Evolutionary conservation across 2,888 invertebrate species (phyloP), one percentile per base, ranked within the genome.

Genomic region (Achlya flavicornis): DNA sequence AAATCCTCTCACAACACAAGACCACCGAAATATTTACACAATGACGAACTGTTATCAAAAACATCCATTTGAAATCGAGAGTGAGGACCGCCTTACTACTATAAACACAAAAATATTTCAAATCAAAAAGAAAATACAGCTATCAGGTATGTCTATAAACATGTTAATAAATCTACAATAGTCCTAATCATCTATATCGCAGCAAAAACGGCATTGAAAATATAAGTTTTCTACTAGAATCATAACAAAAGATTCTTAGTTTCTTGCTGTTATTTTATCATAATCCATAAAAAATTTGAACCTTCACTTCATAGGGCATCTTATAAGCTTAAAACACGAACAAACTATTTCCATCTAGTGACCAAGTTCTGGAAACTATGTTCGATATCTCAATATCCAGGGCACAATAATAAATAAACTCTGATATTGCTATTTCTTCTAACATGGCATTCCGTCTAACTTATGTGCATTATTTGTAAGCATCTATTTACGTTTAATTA

Each of bases 81-180:
- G 87, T 7, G 94, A 94, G 61, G 95, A 95, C 67, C 94, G 92
- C 58, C 86, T 96, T 57, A 94, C 94, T 32, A 94, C 94, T 63
- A 94, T 96, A 62, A 97, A 97, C 85, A 96, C 95, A 73, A 96
- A 97, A 94, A 97, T 97, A 84, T 95, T 96, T 80, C 97, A 97
- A 90, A 96, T 97, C 64, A 97, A 97, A 88, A 97, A 97, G 91
- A 97, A 97, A 89, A 97, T 97, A 84, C 96, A 97, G 78, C 87
- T 97, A 69, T 97, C 97, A 85, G 97, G 97, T 97, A 81, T 84
- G 86, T 84, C 61, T 60, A 58, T 35, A 35, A 35, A 5, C 0
- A 4, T 19, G 4, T 10, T 8, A n/a, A 46, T 46, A 6, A 46
- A 46, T 5, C 7, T 1, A n/a, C 6, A 46, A 35, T 35, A 6